Evolutionary conservation across 2,113 vertebrate species (phyloP), one percentile per base, ranked within the genome.

Genomic region (Gymnarchus niloticus): DNA sequence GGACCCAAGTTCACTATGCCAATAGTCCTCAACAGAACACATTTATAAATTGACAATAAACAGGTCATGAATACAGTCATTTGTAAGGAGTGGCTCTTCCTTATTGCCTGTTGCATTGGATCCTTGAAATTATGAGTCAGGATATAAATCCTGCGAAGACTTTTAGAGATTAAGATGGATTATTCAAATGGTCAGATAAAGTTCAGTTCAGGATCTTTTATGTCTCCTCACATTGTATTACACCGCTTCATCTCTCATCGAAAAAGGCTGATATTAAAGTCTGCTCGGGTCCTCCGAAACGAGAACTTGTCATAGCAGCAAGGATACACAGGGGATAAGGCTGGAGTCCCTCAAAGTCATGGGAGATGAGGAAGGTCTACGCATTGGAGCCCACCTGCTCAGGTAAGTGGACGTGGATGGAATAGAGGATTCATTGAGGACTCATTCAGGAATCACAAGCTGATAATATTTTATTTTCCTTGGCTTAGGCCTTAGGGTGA

Each of bases 251-350:
- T 73, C 33, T 17, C 17, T 73, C 65, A 73, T 41, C 41, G 65
- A 73, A 73, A 73, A n/a, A 73, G 33, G 28, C 33, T 73, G 65
- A 41, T 73, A 73, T 73, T 73, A 73, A 41, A 73, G 65, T 73
- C 65, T 17, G 37, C 28, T 33, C 61, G 14, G 61, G 37, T 33
- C 37, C 56, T 57, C 61, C 37, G 61, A 69, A 69, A 69, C 19
- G 37, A 69, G 41, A 37, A 28, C 33, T 2, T 73, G 19, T 14
- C 33, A 37, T 73, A 73, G 33, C 19, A 33, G 33, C 19, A 73
- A 6, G 65, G 33, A 41, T 73, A n/a, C n/a, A n/a, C n/a, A n/a
- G n/a, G n/a, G n/a, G n/a, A n/a, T n/a, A n/a, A n/a, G n/a, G n/a
- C n/a, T 61, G 59, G 25, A 33, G 33, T 33, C 28, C 33, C 4